A percentile compares a stretch with the other conserved stretches of the same genome.
phyloP scores from a whole-genome alignment of 2,113 vertebrate species.

The Serilophus lunatus region DNA sequence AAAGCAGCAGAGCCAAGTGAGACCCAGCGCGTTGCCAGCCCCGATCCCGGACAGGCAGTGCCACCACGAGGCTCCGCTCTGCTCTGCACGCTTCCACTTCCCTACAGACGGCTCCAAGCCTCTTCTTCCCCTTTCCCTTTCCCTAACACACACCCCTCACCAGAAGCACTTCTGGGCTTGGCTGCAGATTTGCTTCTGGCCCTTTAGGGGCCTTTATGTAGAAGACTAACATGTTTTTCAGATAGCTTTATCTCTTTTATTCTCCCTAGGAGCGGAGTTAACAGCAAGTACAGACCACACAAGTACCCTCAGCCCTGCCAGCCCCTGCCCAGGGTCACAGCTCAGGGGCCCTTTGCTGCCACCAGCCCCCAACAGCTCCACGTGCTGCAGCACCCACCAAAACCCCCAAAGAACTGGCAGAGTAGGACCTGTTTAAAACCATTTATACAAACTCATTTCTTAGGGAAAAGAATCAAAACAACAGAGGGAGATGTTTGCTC shows the following conservation, averaged over 20 bases:
- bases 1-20: background rate
- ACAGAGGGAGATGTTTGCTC: background rate
- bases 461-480: background rate
- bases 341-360: background rate
- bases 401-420: no score
- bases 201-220: background rate
- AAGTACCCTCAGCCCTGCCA: rapidly evolving
- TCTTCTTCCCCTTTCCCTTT: no score
- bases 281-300: background rate
- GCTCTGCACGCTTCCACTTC: background rate
- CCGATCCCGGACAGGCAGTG: background rate
- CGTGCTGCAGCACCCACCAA: rapidly evolving
- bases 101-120: background rate
- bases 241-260: background rate
- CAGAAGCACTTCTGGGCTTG: background rate
- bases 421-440: background rate
- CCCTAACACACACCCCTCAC: background rate
- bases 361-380: rapidly evolving
- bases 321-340: background rate
- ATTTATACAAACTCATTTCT: background rate
- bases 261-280: background rate
- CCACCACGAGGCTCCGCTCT: background rate
- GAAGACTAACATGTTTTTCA: background rate
- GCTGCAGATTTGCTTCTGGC: background rate
- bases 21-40: background rate